Evolutionary conservation across 2,888 invertebrate species (phyloP), one percentile per base, ranked within the genome.

Genomic region (Fissipunctia ypsillon): DNA sequence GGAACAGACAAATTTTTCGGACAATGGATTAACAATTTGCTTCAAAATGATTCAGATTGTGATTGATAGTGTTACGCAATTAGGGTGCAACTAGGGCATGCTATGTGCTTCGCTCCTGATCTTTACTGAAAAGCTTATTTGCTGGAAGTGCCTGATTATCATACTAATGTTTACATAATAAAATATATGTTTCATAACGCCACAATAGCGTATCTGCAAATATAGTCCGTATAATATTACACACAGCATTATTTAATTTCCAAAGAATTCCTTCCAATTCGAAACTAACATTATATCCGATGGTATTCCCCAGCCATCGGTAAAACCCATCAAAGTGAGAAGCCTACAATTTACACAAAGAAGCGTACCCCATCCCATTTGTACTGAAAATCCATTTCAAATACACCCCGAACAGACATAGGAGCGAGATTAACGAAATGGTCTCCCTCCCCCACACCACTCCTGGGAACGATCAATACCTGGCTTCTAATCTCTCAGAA

Each of bases 381-480:
- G 56, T 60, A 78, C 87, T 88, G 90, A 91, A 92, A 90, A 89
- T 89, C 89, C 87, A 90, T 91, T 91, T 89, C 31, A 87, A 91
- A 87, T 90, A 91, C 93, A 90, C 93, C 93, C 93, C 89, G 79
- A 83, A 87, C 92, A 94, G 94, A 94, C 93, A 93, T 88, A 83
- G 76, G 74, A 78, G 85, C 87, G 90, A 95, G 95, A 95, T 95
- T 95, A 95, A 93, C 94, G 88, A 90, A 93, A 93, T 92, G 94
- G 93, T 75, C 84, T 74, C 69, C 90, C 87, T 67, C 74, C 84
- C 87, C 59, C 77, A 72, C 84, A 60, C 84, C 76, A 84, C 84
- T 66, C 78, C 82, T 70, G 67, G 78, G 86, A 75, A 83, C 91
- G 92, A 92, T 92, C 92, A 92, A 92, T 92, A 92, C 91, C 76